Percentiles rank a stretch among this genome's conserved stretches.
These are phyloP conservation scores for Helicoverpa zea DNA, from an alignment of 1,140 invertebrate genomes.

Conservation along the genomic window DNA sequence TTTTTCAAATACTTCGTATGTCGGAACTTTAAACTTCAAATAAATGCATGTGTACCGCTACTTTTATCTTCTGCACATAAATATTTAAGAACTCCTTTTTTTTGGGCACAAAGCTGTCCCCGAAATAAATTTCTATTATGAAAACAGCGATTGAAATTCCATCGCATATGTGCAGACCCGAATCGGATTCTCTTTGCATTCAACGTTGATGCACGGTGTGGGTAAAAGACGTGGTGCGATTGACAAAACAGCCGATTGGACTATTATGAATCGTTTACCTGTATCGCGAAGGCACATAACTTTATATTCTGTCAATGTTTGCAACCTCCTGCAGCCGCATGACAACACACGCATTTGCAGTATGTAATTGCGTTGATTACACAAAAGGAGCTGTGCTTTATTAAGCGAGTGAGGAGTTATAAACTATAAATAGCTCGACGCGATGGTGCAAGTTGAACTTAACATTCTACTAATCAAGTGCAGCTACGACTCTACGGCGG, in stretches of 20 bases:
- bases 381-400: constrained; percentile 43
- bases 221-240: constrained; percentile 66
- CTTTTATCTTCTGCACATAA: constrained; percentile 39
- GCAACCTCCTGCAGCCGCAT: constrained; percentile 55
- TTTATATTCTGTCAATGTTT: constrained; percentile 57
- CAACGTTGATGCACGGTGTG: constrained; percentile 63
- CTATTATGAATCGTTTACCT: constrained; percentile 71
- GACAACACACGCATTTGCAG: constrained; percentile 52
- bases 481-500: constrained; percentile 53
- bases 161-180: constrained; percentile 58
- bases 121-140: constrained; percentile 43
- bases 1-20: background rate
- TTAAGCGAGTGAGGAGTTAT: constrained; percentile 29
- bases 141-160: constrained; percentile 71
- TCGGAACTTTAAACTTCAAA: background rate
- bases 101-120: constrained; percentile 28
- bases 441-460: constrained; percentile 48
- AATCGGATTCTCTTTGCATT: constrained; percentile 72
- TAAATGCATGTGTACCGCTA: constrained; percentile 11
- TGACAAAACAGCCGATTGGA: constrained; percentile 65
- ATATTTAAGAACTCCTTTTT: constrained; percentile 36
- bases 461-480: constrained; percentile 64
- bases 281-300: constrained; percentile 55
- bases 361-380: constrained; percentile 53
- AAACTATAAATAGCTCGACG: constrained; percentile 29